phyloP scores from a whole-genome alignment of 2,888 invertebrate species.

The Aphidius colemani region DNA sequence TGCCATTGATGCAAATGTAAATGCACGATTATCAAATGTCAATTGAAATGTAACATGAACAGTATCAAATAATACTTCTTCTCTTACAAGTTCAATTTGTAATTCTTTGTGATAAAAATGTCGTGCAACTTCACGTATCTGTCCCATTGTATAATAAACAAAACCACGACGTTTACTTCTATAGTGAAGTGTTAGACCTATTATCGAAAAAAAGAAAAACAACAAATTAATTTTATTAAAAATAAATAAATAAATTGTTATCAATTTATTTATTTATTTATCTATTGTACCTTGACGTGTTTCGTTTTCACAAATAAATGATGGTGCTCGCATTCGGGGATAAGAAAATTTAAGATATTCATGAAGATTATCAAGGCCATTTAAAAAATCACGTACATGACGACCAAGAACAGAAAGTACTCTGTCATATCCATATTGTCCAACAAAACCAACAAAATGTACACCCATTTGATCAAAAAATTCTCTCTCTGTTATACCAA shows the following conservation, averaged over 20 bases:
- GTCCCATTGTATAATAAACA: slow-evolving; percentile 96
- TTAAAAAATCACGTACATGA: slow-evolving; percentile 94
- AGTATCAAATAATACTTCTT: slow-evolving; percentile 86
- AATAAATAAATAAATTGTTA: background rate
- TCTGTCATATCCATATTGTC: slow-evolving; percentile 93
- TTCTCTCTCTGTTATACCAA: slow-evolving; percentile 84
- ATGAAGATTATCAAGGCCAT: slow-evolving; percentile 94
- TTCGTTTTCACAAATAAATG: slow-evolving; percentile 96
- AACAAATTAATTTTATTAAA: slow-evolving; percentile 7
- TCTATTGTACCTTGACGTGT: slow-evolving; percentile 67
- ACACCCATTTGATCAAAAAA: slow-evolving; percentile 95
- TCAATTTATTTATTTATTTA: background rate
- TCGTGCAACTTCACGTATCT: slow-evolving; percentile 88
- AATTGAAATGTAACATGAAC: slow-evolving; percentile 93
- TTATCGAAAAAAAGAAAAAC: slow-evolving; percentile 26
- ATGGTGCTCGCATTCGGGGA: slow-evolving; percentile 88
- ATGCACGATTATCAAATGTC: slow-evolving; percentile 92
- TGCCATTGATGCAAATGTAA: slow-evolving; percentile 79
- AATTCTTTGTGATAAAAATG: slow-evolving; percentile 95
- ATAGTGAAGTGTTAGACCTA: slow-evolving; percentile 90
- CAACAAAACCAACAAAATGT: slow-evolving; percentile 90
- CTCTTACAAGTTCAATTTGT: slow-evolving; percentile 85
- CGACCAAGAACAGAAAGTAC: slow-evolving; percentile 88
- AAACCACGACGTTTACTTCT: slow-evolving; percentile 91
- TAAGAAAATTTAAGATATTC: slow-evolving; percentile 97